These are phyloP conservation scores for Ophion ellenae DNA, from an alignment of 2,888 invertebrate genomes.

Conservation along the genomic window DNA sequence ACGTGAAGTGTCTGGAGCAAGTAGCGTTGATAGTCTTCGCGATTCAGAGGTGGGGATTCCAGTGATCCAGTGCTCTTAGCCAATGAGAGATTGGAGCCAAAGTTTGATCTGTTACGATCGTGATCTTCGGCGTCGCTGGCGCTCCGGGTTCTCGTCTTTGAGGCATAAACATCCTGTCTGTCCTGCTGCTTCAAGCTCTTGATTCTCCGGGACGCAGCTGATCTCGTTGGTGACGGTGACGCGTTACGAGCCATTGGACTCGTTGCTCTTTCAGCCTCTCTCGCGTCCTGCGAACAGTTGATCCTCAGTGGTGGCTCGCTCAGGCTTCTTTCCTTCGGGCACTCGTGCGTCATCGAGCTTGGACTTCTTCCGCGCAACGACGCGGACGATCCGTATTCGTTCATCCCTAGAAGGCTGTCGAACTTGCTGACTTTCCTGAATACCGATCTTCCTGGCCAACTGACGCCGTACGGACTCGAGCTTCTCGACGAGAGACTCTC, in stretches of 20 bases:
- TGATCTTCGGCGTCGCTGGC: conserved; percentile 86
- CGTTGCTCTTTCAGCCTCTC: conserved; percentile 60
- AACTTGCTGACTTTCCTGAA: conserved; percentile 79
- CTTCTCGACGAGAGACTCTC: conserved; percentile 84
- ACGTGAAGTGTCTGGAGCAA: conserved; percentile 88
- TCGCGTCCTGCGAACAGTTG: conserved; percentile 63
- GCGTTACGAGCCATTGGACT: conserved; percentile 81
- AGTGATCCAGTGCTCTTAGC: conserved; percentile 84
- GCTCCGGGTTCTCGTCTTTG: conserved; percentile 87
- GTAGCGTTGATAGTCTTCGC: conserved; percentile 89
- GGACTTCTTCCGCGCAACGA: conserved; percentile 79
- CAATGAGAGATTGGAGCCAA: conserved; percentile 78
- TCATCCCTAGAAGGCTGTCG: conserved; percentile 78
- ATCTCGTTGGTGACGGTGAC: conserved; percentile 87
- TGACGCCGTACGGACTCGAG: conserved; percentile 86
- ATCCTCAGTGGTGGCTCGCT: conserved; percentile 88
- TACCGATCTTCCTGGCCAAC: conserved; percentile 86
- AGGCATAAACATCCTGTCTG: conserved; percentile 73
- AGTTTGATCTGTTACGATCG: conserved; percentile 62
- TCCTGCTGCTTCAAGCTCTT: conserved; percentile 83
- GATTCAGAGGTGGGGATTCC: conserved; percentile 82
- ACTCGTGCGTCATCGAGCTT: conserved; percentile 80
- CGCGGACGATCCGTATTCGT: conserved; percentile 80
- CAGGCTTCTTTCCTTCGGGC: conserved; percentile 85
- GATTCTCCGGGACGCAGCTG: conserved; percentile 88